Base-by-base conservation (phyloP, 2,797 vertebrate genomes). In the Sebastes steindachneri region DNA sequence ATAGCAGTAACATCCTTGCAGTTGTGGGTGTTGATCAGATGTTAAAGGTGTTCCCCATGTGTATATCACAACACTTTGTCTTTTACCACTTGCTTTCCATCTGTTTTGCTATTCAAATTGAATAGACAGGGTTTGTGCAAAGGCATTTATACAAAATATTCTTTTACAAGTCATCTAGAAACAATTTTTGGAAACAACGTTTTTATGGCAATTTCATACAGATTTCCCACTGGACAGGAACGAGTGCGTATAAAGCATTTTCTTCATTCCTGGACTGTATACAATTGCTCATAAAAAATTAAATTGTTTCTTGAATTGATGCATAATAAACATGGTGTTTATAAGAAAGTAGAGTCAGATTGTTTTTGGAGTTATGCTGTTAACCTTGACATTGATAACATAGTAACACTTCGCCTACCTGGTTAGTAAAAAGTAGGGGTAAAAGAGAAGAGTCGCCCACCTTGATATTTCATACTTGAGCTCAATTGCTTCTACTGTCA, bases 401-500 rank as follows among this genome's bases (percentile, higher is more conserved):
- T 59, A 37, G 23, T 28, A 37, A 41, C 68, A 59, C 26, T 33
- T 23, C 35, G 17, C 48, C 25, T 33, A 64, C 68, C 35, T 62
- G 25, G 21, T 45, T 45, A 70, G 33, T 33, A 19, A 14, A 12
- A 66, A 73, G 48, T 11, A 23, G 5, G n/a, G 17, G 11, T 55
- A 41, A 68, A 35, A 57, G 62, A 67, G 8, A 72, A 28, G 4
- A 2, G 26, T n/a, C 54, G 37, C 62, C 7, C 23, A 51, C 69
- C 60, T 80, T 48, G 70, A 86, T 80, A 68, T 54, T 51, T 67
- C 57, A 63, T 59, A 76, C 35, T 70, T 60, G 45, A 74, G 79
- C 78, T 79, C 28, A 60, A 37, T 69, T 37, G 51, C 74, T 37
- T 85, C 28, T 77, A 4, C 31, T 75, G 68, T 68, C 68, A 70